Conservation (phyloP, 2,888 invertebrate species). For the Parnassius apollo region DNA sequence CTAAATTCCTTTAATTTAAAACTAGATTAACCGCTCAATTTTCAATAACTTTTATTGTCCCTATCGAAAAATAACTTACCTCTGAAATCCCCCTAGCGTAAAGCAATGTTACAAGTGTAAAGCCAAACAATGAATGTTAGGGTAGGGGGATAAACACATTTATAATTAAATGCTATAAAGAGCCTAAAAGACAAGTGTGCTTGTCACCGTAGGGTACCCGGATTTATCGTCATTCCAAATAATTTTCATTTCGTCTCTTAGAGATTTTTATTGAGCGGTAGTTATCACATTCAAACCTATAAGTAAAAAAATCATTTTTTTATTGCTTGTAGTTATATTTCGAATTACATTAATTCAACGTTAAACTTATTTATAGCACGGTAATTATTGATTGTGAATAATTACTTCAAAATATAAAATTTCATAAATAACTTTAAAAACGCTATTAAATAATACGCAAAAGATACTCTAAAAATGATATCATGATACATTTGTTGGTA, state of each 20-base stretch:
- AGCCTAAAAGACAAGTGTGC: conserved; percentile 44
- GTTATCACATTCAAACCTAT: too few relatives aligned
- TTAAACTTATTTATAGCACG: not conserved
- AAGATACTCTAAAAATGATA: conserved; percentile 44
- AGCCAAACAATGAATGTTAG: conserved; percentile 52
- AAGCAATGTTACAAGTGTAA: conserved; percentile 55
- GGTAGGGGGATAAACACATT: conserved; percentile 40
- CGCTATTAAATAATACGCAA: conserved; percentile 35
- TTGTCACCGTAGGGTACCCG: conserved; percentile 66
- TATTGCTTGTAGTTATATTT: not conserved
- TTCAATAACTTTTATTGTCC: too few relatives aligned
- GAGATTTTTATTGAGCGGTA: too few relatives aligned
- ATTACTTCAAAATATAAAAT: not conserved
- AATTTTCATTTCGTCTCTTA: too few relatives aligned
- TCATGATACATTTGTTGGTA: conserved; percentile 51
- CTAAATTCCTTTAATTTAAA: too few relatives aligned
- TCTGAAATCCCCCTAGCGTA: conserved; percentile 31
- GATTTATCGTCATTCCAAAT: too few relatives aligned
- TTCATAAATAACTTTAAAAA: conserved; percentile 5
- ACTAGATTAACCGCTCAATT: too few relatives aligned
- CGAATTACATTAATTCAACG: not conserved
- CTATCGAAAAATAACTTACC: conserved; percentile 19
- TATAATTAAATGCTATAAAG: conserved; percentile 28
- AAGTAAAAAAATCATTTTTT: too few relatives aligned
- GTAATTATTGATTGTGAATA: not conserved